Conservation (phyloP, 1,140 invertebrate genomes). For the Pogonomyrmex barbatus region DNA sequence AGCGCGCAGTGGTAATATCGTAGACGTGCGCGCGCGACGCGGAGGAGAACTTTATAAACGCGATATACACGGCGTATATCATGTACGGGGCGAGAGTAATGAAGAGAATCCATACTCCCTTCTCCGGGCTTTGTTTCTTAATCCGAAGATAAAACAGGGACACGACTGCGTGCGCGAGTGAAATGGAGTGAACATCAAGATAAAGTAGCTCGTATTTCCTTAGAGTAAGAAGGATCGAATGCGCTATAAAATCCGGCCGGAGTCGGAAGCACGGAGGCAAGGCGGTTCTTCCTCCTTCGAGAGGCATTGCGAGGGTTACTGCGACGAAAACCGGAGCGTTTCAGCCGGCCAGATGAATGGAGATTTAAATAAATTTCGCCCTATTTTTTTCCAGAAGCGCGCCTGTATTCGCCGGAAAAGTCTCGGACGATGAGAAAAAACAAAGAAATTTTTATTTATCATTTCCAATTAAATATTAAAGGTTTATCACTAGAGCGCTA, state of each 20-base stretch:
- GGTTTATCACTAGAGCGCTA: not conserved
- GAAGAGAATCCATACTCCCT: constrained; percentile 75
- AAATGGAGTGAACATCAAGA: constrained; percentile 77
- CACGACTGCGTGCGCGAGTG: constrained; percentile 71
- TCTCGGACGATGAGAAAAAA: not conserved
- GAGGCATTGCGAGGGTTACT: constrained; percentile 39
- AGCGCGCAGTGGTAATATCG: constrained; percentile 60
- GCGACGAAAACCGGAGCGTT: constrained; percentile 26
- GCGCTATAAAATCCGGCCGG: constrained; percentile 72
- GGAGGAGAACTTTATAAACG: constrained; percentile 50
- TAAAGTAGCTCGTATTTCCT: constrained; percentile 77
- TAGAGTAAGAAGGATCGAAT: constrained; percentile 78
- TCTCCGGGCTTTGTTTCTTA: constrained; percentile 74
- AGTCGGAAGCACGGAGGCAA: constrained; percentile 56
- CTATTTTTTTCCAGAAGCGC: constrained; percentile 26
- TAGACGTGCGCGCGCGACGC: not conserved
- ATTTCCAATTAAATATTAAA: constrained; percentile 20
- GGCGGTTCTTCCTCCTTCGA: constrained; percentile 20
- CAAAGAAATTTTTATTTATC: not conserved
- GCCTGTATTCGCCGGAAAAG: not conserved
- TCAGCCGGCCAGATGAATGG: constrained; percentile 8
- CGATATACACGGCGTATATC: constrained; percentile 66
- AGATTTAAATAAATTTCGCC: constrained; percentile 46
- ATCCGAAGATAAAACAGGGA: constrained; percentile 77
- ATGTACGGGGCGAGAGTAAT: constrained; percentile 67